Evolutionary conservation across 2,113 vertebrate genomes (phyloP), one percentile per base, ranked within the genome.

Genomic region (Melanocharis versteri): DNA sequence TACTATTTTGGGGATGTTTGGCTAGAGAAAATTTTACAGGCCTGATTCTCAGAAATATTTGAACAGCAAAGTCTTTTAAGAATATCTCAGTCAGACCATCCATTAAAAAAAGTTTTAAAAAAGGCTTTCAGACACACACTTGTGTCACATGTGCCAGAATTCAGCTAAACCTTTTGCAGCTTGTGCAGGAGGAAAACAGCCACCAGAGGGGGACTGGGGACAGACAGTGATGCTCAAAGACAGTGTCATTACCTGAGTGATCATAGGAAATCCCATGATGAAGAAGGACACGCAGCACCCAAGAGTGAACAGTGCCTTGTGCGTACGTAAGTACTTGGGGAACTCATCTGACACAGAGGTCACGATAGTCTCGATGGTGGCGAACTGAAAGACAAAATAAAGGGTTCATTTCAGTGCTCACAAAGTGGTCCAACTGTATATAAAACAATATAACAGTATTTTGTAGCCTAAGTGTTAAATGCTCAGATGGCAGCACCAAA

Each of bases 321-420:
- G 98, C 1, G 99, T 99, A 15, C 99, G 99, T 83, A 99, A 95
- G 92, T 99, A 99, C 77, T 99, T 99, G 83, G 99, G 99, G 95
- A 99, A 99, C 93, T 99, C 99, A 7, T 99, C 99, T 0, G 99
- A 98, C 92, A 99, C 99, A 0, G 99, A 99, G 33, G 99, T 99
- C 84, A 99, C 99, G 4, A 99, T 99, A 19, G 99, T 99, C 98
- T 99, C 99, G 1, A 99, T 99, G 89, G 99, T 99, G 88, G 99
- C 99, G 89, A 99, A 99, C 99, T 99, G 96, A 9, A 90, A 81
- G 42, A 10, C 42, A 57, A 66, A 70, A 85, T 0, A n/a, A 31
- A 17, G 10, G 10, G 19, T 2, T 69, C 17, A 0, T 44, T 65
- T 62, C 79, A 54, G 45, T 0, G 4, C 15, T 7, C 11, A 5